Evolutionary conservation across 2,797 vertebrate species (phyloP), one percentile per base, ranked within the genome.

Genomic region (Siniperca scherzeri): DNA sequence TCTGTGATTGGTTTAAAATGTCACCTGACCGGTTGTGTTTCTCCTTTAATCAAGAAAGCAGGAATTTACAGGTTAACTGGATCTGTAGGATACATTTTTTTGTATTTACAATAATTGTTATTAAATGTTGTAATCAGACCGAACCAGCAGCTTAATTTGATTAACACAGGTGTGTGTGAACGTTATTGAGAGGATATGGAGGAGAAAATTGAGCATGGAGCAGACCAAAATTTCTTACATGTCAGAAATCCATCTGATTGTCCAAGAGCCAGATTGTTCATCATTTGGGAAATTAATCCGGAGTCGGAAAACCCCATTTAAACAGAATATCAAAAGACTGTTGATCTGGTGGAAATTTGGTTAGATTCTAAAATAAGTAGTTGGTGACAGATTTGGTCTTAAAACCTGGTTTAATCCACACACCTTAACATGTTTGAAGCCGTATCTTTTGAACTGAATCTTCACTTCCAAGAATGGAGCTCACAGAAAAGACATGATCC

Each of bases 121-220:
- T 57, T 12, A 33, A 57, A 44, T 59, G 52, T 33, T 52, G 78
- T 80, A 55, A 77, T 84, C n/a, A 25, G 56, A 25, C 52, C 57
- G 65, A 59, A 66, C 21, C 77, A 19, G 55, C 61, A 75, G 33
- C n/a, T 71, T 13, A 1, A 16, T 83, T 71, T 55, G 74, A 79
- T 71, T 64, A 6, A 27, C 21, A n/a, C 69, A 70, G 69, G 78
- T 80, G 78, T 80, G 82, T 72, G 46, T 72, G 60, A 46, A 80
- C 2, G 6, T 48, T 40, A 6, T 19, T 33, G 59, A 48, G 16
- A 80, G 36, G 27, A 50, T 19, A 33, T 7, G 0, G 42, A 2
- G 7, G 21, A 48, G 65, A 57, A 68, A 68, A 30, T 30, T 30
- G 30, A 30, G 30, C 30, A 30, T 30, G 30, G 30, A 30, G 36